Percentiles rank a stretch among this genome's conserved stretches.
Conservation (phyloP, 2,797 vertebrate genomes). For the Cephalopachus bancanus region DNA sequence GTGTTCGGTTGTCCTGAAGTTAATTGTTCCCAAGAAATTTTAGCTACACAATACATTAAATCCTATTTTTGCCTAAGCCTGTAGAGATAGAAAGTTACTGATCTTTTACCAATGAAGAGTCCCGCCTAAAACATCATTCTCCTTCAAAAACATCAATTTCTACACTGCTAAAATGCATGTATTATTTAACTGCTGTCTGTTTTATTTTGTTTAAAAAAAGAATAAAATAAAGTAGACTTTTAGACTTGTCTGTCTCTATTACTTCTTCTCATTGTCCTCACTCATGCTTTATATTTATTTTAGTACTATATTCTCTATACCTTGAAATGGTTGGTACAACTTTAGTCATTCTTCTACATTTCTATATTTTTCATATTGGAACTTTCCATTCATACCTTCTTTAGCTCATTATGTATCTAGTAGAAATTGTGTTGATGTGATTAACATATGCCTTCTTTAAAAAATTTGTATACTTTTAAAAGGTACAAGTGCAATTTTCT, state of each 20-base stretch:
- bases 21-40: neutral
- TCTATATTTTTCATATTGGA: neutral
- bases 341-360: neutral
- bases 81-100: neutral
- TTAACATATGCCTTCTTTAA: neutral
- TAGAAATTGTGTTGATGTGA: neutral
- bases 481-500: neutral
- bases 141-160: neutral
- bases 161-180: neutral
- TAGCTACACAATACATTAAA: neutral
- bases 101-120: neutral
- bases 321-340: neutral
- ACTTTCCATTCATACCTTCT: neutral
- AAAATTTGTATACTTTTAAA: neutral
- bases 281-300: neutral
- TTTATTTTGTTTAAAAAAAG: neutral
- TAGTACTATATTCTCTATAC: neutral
- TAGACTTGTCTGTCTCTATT: neutral
- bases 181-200: neutral
- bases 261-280: neutral
- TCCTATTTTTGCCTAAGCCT: neutral
- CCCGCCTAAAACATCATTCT: neutral
- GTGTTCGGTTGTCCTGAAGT: neutral
- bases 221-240: neutral
- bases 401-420: neutral